A percentile compares a stretch with the other conserved stretches of the same genome.
phyloP scores from a whole-genome alignment of 1,140 invertebrate species.

The Platyscapa corneri region DNA sequence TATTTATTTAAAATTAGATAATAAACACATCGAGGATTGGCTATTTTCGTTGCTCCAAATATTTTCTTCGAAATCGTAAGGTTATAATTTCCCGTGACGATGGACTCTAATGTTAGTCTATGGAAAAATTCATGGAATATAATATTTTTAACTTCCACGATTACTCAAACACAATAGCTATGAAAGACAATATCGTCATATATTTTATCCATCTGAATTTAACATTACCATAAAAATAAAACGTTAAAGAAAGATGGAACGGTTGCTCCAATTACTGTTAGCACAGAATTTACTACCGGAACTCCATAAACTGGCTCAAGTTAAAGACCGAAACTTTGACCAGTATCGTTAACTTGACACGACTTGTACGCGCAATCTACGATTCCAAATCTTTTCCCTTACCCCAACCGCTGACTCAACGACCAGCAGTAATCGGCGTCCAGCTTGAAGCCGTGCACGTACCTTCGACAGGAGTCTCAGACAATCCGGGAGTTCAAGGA shows the following conservation, averaged over 20 bases:
- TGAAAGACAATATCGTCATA: too few species aligned
- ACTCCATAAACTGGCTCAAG: not conserved
- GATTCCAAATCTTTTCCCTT: not conserved
- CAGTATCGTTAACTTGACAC: not conserved
- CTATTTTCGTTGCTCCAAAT: too few species aligned
- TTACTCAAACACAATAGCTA: too few species aligned
- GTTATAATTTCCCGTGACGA: too few species aligned
- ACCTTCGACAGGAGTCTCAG: not conserved
- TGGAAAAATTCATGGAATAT: too few species aligned
- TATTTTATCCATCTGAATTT: not conserved
- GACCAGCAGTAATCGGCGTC: not conserved
- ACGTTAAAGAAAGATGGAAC: not conserved
- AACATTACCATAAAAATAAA: not conserved
- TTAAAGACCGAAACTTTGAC: not conserved
- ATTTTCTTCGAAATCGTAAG: too few species aligned
- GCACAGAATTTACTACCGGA: not conserved
- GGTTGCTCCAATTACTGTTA: not conserved
- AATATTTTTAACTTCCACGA: too few species aligned
- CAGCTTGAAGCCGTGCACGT: not conserved
- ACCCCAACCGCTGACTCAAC: not conserved
- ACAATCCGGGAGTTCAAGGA: not conserved
- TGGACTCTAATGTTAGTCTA: too few species aligned
- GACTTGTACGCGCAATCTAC: not conserved
- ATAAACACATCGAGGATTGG: too few species aligned
- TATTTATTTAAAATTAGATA: too few species aligned